Conservation (phyloP, 2,113 vertebrate species). For the Amia ocellicauda region DNA sequence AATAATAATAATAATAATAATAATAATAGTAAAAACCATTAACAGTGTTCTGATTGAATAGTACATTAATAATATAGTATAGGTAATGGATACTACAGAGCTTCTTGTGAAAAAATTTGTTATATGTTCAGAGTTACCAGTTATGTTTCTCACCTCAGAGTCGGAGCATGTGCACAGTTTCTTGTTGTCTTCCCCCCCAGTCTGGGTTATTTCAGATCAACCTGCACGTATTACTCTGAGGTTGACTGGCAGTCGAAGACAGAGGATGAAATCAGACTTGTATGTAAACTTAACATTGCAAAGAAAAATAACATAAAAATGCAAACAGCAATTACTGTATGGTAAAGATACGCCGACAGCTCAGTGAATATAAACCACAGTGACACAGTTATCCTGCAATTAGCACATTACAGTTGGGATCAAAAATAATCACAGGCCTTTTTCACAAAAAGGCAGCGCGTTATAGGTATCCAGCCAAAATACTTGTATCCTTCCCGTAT, state of each 20-base stretch:
- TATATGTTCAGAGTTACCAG: too few relatives aligned
- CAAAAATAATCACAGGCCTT: neutral
- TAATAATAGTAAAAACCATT: too few relatives aligned
- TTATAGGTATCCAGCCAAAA: neutral
- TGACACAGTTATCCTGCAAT: neutral
- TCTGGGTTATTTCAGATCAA: neutral
- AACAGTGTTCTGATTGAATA: too few relatives aligned
- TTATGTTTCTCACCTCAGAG: too few relatives aligned
- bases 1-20: too few relatives aligned
- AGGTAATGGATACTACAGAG: too few relatives aligned
- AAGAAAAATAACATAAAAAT: neutral
- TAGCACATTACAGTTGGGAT: neutral
- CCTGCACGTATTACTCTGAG: neutral
- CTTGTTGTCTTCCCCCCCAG: too few relatives aligned
- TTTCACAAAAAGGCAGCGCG: neutral
- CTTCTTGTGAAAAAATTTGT: too few relatives aligned
- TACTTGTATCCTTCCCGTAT: neutral
- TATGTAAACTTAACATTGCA: neutral
- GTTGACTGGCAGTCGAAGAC: neutral
- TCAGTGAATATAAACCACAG: too few relatives aligned
- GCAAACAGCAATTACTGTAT: conserved; percentile 1
- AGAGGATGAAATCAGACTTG: neutral
- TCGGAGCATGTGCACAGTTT: too few relatives aligned
- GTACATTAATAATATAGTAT: too few relatives aligned
- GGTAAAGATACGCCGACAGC: neutral